Evolutionary conservation across 2,888 invertebrate species (phyloP).

Genomic region (Sinhomidia bicolor): DNA sequence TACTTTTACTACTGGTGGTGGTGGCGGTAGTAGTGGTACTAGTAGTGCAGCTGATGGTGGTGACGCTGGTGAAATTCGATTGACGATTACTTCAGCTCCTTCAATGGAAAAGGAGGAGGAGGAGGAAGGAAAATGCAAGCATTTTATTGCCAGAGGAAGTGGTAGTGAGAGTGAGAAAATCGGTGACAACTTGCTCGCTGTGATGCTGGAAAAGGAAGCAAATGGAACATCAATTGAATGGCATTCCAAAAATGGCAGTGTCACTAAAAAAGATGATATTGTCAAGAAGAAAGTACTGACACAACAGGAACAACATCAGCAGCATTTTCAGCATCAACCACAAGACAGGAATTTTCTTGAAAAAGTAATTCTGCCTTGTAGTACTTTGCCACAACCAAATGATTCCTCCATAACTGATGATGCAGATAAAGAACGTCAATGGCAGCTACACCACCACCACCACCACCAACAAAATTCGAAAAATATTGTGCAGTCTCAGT

Average conservation of each 20-base stretch:
- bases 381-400: neutral
- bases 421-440: slow-evolving; percentile 11
- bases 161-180: slow-evolving; percentile 46
- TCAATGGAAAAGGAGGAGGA: neutral
- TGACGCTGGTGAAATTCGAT: slow-evolving; percentile 25
- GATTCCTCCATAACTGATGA: neutral
- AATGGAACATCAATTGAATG: neutral
- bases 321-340: neutral
- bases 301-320: neutral
- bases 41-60: neutral
- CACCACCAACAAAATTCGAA: slow-evolving; percentile 11
- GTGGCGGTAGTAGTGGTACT: neutral
- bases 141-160: slow-evolving; percentile 49
- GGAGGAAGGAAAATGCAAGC: slow-evolving; percentile 3
- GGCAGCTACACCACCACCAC: neutral
- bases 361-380: slow-evolving; percentile 3
- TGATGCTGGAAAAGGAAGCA: neutral
- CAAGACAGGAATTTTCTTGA: neutral
- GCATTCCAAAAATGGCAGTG: slow-evolving; percentile 3
- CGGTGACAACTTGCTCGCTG: neutral
- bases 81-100: slow-evolving; percentile 37
- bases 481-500: slow-evolving; percentile 4
- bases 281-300: slow-evolving; percentile 34
- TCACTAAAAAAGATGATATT: slow-evolving; percentile 10
- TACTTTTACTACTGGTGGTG: neutral